Base-by-base conservation (phyloP, 2,888 invertebrate species). In the Kuschelorhynchus macadamiae region DNA sequence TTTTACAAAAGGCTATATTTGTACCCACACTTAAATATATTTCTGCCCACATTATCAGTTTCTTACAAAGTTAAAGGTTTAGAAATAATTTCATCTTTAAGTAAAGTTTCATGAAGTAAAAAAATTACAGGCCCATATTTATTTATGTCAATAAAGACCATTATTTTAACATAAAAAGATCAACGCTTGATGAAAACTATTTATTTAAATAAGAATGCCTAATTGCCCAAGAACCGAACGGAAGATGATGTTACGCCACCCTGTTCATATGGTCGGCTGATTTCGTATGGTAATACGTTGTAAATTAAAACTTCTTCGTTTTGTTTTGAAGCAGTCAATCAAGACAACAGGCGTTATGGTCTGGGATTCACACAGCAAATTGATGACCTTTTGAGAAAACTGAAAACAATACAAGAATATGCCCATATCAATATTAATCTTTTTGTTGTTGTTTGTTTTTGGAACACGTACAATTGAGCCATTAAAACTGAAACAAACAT, bases 271-370 rank as follows among this genome's bases (percentile, higher is more conserved):
- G 64, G 21, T 64, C 49, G 39, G 64, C 49, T 41, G 64, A 47
- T 14, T 25, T 49, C 46, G 64, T 64, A 64, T 64, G 64, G 64
- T 64, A 64, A 64, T 65, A 59, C 57, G 32, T 52, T 65, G 65
- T 57, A 59, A 65, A 65, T 59, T 65, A 65, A 65, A 65, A 57
- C 36, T 59, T 52, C 52, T 65, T 65, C 65, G 65, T 65, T 65
- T 65, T 65, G 65, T 65, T 65, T 65, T 65, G 59, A 65, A 44
- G 50, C 65, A 65, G 65, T 65, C 65, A 65, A 65, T 65, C 65
- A 65, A 65, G 65, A 65, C 65, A 65, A 57, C 65, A 65, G 65
- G 65, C 65, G 65, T 65, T 65, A 65, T 65, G 65, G 65, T 65
- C 65, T 65, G 65, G 59, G 49, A 65, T 65, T 65, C 46, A 59